Evolutionary conservation across 2,113 vertebrate species (phyloP).

Genomic region (Dascyllus trimaculatus): DNA sequence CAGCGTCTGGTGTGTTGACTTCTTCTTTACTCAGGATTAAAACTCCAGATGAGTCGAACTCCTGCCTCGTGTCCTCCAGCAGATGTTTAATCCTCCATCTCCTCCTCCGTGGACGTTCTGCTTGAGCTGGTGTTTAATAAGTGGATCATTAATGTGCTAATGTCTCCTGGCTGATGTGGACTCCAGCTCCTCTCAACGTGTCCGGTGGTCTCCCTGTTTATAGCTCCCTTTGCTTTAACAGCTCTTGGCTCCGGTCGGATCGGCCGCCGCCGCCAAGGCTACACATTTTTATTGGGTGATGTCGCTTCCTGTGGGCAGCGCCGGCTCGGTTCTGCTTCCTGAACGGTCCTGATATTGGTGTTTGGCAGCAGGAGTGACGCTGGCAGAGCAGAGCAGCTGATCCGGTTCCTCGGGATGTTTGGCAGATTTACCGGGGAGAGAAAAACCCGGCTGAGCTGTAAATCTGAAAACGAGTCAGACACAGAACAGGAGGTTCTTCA

Average conservation of each 20-base stretch:
- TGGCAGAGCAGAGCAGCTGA: constrained; percentile 20
- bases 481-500: constrained; percentile 10
- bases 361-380: constrained; percentile 61
- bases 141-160: too few relatives aligned
- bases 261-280: constrained; percentile 47
- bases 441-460: constrained; percentile 46
- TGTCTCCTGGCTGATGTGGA: constrained; percentile 40
- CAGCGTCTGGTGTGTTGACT: too few relatives aligned
- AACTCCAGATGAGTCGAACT: too few relatives aligned
- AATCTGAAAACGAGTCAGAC: constrained; percentile 30
- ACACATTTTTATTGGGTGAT: constrained; percentile 68
- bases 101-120: too few relatives aligned
- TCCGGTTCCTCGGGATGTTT: constrained; percentile 61
- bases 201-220: constrained; percentile 70
- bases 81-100: too few relatives aligned
- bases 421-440: constrained; percentile 48
- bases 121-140: too few relatives aligned
- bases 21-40: too few relatives aligned
- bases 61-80: too few relatives aligned
- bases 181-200: constrained; percentile 35
- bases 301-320: constrained; percentile 72
- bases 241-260: constrained; percentile 62
- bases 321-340: constrained; percentile 11
- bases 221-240: constrained; percentile 67
- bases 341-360: constrained; percentile 42